Evolutionary conservation across 2,113 vertebrate species (phyloP).

Genomic region (Odontesthes bonariensis): DNA sequence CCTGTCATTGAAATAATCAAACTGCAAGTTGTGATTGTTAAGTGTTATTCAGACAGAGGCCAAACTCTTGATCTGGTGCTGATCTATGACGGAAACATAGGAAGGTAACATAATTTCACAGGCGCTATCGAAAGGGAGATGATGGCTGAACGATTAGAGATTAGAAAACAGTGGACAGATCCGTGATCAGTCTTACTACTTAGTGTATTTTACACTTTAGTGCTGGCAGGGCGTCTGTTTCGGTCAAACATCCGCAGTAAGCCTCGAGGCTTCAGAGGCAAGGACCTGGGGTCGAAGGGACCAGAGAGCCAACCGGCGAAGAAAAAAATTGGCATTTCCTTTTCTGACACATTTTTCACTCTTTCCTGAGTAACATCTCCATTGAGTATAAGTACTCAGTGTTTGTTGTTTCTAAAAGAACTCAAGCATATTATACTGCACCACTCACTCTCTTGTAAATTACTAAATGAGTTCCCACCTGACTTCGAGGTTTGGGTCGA

Average conservation of each 20-base stretch:
- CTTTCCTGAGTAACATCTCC: neutral
- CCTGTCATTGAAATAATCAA: slow-evolving; percentile 2
- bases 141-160: slow-evolving; percentile 39
- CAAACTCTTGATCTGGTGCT: slow-evolving; percentile 3
- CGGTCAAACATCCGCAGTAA: slow-evolving; percentile 90
- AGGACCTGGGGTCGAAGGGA: slow-evolving; percentile 82
- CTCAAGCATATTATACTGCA: neutral
- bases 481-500: slow-evolving; percentile 79
- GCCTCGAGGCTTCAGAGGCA: slow-evolving; percentile 80
- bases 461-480: slow-evolving; percentile 75
- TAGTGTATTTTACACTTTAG: slow-evolving; percentile 87
- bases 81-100: slow-evolving; percentile 1
- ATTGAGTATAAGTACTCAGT: neutral
- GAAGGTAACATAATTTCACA: neutral
- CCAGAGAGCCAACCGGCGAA: slow-evolving; percentile 68
- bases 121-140: neutral
- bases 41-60: slow-evolving; percentile 27
- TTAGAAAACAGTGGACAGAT: slow-evolving; percentile 55
- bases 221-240: slow-evolving; percentile 87
- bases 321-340: slow-evolving; percentile 32
- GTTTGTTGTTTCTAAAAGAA: neutral
- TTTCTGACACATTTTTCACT: neutral
- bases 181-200: slow-evolving; percentile 87
- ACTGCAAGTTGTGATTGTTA: neutral
- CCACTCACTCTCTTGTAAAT: neutral